Conservation (phyloP, 1,140 invertebrate species). For the Drosophila biarmipes region DNA sequence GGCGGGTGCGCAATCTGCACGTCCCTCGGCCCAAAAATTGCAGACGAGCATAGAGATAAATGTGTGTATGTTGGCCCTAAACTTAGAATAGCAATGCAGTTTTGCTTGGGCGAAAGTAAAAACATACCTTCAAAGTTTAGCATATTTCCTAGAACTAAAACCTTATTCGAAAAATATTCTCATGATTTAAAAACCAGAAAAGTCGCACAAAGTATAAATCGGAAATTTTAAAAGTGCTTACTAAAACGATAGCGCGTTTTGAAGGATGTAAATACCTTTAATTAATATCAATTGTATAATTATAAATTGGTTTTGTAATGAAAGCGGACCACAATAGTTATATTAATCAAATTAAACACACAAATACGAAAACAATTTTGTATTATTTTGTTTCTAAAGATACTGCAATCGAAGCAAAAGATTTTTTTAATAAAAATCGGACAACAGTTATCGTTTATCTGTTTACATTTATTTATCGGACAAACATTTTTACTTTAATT, state of each 20-base stretch:
- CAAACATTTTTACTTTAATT: not conserved
- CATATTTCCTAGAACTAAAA: not conserved
- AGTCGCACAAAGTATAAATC: not conserved
- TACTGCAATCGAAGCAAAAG: too few species aligned
- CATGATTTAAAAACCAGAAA: not conserved
- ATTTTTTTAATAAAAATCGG: too few species aligned
- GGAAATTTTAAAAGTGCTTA: too few species aligned
- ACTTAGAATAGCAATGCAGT: constrained; percentile 6
- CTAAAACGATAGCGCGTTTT: too few species aligned
- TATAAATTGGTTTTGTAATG: not conserved
- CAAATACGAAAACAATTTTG: not conserved
- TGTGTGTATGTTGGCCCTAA: constrained; percentile 1
- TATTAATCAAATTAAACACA: not conserved
- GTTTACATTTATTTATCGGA: too few species aligned
- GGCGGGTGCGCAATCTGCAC: constrained; percentile 1
- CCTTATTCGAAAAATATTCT: not conserved
- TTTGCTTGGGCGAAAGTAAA: not conserved
- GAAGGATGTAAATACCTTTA: not conserved
- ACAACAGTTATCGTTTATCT: too few species aligned
- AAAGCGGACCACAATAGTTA: not conserved
- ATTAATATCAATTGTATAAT: too few species aligned
- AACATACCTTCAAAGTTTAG: not conserved
- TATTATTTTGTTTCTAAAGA: too few species aligned
- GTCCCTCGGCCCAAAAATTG: constrained; percentile 3
- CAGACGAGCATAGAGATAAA: not conserved